Evolutionary conservation across 2,797 vertebrate genomes (phyloP), one percentile per base, ranked within the genome.

Genomic region (Rhinoraja longicauda): DNA sequence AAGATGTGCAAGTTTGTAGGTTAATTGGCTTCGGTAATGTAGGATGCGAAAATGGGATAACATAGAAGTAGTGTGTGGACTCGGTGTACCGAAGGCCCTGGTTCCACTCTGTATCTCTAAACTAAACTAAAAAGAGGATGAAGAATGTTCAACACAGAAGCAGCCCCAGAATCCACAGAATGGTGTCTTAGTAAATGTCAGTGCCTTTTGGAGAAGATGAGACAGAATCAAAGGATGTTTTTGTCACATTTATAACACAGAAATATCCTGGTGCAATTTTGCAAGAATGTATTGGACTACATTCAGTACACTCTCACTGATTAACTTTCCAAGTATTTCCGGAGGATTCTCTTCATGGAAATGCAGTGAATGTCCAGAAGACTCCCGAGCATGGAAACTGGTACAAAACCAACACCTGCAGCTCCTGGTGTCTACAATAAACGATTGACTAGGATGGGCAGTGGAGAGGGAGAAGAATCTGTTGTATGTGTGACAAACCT

Each of bases 231-330:
- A 15, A 86, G 53, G 53, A 32, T 70, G 17, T 2, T 70, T 67
- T 19, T 70, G 13, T 70, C 45, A 82, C 79, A 57, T 82, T 57
- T 86, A 59, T 86, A 5, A 64, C 59, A 86, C 32, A 15, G 62
- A 29, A 62, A 8, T 15, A 86, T 32, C 57, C 2, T 64, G 29
- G 53, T 59, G 81, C 45, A 86, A 64, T 86, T 64, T 86, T 86
- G 29, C 53, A 86, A 86, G 59, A 59, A 32, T 15, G 0, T 15
- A 62, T 29, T 64, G 59, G 82, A 64, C 32, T 86, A 86, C 82
- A 39, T 86, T 86, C 86, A 86, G n/a, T 86, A 86, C 17, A 32
- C 29, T 64, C 57, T 86, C 82, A 64, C 13, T 64, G 82, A 86
- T 29, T n/a, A 59, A 86, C 57, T 13, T 64, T 86, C 29, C 57